Evolutionary conservation across 2,888 invertebrate genomes (phyloP).

Genomic region (Tenthredo livida): DNA sequence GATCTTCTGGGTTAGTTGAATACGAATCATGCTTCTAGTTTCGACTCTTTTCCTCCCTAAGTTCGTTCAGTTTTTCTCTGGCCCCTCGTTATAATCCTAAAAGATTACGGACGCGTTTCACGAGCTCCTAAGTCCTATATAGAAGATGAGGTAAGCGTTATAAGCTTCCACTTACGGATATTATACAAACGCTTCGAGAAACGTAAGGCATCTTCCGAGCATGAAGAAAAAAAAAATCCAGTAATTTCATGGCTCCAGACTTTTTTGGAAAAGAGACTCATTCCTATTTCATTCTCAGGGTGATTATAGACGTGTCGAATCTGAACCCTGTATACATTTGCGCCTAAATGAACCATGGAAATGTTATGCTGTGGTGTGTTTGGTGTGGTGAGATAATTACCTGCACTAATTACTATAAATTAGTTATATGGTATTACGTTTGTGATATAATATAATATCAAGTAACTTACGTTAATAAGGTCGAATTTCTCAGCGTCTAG

Average conservation of each 20-base stretch:
- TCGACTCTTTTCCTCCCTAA: not conserved
- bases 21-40: not conserved
- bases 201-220: not conserved
- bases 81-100: not conserved
- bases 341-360: not conserved
- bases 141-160: not conserved
- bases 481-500: slow-evolving; percentile 91
- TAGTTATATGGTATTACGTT: not conserved
- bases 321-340: not conserved
- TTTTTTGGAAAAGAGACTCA: not conserved
- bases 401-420: not conserved
- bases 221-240: not conserved
- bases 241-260: not conserved
- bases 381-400: not conserved
- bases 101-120: not conserved
- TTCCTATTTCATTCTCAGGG: not conserved
- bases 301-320: not conserved
- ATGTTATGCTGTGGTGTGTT: slow-evolving; percentile 11
- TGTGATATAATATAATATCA: not conserved
- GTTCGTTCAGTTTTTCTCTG: not conserved
- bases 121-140: not conserved
- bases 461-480: slow-evolving; percentile 92
- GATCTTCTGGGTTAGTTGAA: not conserved
- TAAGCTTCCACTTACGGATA: slow-evolving; percentile 10
- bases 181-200: not conserved